Percentiles rank a stretch among this genome's conserved stretches.
phyloP scores from a whole-genome alignment of 2,797 vertebrate species.

The Molossus molossus region DNA sequence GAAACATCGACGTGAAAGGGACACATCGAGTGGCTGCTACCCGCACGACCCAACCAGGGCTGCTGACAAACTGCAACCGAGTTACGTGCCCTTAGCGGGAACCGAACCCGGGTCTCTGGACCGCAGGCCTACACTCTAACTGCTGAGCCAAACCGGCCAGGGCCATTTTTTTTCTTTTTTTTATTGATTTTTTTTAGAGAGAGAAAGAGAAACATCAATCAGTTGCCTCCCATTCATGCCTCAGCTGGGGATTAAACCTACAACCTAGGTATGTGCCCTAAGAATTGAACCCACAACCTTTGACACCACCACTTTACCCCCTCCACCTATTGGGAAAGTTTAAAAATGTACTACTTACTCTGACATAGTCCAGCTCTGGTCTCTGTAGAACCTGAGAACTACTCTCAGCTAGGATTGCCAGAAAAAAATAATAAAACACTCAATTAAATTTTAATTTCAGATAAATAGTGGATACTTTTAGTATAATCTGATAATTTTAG shows the following conservation, averaged over 20 bases:
- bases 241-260: neutral
- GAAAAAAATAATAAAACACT: slow-evolving; percentile 14
- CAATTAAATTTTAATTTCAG: slow-evolving; percentile 53
- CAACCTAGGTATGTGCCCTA: neutral
- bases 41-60: no score
- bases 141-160: no score
- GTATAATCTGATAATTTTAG: slow-evolving; percentile 26
- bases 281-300: neutral
- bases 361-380: neutral
- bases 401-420: neutral
- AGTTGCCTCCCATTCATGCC: neutral
- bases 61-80: no score
- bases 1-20: no score
- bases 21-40: no score
- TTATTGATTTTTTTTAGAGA: neutral
- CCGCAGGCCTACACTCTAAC: no score
- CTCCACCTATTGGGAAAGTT: neutral
- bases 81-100: no score
- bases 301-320: neutral
- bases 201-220: neutral
- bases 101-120: no score
- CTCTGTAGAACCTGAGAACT: neutral
- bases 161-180: neutral
- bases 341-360: neutral
- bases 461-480: slow-evolving; percentile 27